Conservation (phyloP, 2,113 vertebrate species). For the Pyxicephalus adspersus region DNA sequence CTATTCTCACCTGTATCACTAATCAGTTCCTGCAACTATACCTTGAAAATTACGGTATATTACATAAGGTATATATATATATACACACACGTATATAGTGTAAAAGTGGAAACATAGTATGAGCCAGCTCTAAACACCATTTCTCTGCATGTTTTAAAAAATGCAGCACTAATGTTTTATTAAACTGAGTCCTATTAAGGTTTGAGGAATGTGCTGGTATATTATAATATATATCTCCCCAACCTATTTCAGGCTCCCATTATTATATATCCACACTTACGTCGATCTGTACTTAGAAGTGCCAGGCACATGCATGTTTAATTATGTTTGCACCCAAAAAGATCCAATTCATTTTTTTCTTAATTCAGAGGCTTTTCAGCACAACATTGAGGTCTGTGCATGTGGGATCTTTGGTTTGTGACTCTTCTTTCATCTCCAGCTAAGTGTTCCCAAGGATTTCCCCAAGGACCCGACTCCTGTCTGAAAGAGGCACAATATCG, state of each 20-base stretch:
- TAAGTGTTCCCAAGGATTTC: constrained; percentile 52
- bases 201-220: not conserved
- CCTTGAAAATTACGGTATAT: too few relatives aligned
- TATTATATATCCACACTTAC: too few relatives aligned
- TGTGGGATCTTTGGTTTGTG: constrained; percentile 47
- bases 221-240: too few relatives aligned
- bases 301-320: not conserved
- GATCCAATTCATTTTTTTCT: not conserved
- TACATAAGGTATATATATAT: too few relatives aligned
- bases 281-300: not conserved
- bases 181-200: not conserved
- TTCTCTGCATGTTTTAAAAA: not conserved
- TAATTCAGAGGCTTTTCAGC: constrained; percentile 17
- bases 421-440: constrained; percentile 49
- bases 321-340: constrained; percentile 16
- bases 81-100: too few relatives aligned
- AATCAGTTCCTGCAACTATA: too few relatives aligned
- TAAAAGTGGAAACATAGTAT: too few relatives aligned
- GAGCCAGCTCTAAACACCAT: constrained; percentile 42
- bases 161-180: constrained; percentile 5
- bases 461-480: constrained; percentile 49
- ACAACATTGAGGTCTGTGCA: constrained; percentile 26
- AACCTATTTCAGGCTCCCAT: too few relatives aligned
- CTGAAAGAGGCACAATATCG: constrained; percentile 50
- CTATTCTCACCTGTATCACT: too few relatives aligned